These are phyloP conservation scores for Alouatta palliata DNA, from an alignment of 2,113 vertebrate genomes.

Conservation along the genomic window DNA sequence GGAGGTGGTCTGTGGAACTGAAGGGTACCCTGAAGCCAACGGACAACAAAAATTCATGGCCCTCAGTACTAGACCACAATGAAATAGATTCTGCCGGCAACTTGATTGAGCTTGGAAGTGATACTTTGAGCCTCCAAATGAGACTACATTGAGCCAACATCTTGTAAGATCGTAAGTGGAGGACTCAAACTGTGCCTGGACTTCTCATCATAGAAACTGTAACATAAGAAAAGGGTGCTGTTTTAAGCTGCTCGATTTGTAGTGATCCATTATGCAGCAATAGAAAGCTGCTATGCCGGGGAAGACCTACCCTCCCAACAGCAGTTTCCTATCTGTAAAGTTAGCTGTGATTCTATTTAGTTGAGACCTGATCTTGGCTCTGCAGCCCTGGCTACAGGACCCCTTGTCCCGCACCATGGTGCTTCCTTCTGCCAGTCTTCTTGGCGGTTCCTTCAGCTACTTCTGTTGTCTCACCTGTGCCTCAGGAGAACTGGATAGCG, in stretches of 20 bases:
- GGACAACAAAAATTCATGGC: neutral
- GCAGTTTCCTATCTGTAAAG: neutral
- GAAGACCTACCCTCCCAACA: neutral
- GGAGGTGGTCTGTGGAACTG: neutral
- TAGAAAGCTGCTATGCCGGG: neutral
- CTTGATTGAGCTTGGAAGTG: neutral
- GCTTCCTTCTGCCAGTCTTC: neutral
- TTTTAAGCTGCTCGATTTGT: neutral
- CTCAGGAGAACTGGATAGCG: neutral
- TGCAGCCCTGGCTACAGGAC: neutral
- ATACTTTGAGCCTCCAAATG: neutral
- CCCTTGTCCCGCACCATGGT: rapidly evolving
- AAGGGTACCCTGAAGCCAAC: neutral
- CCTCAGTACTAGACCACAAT: neutral
- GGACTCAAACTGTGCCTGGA: neutral
- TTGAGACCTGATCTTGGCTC: neutral
- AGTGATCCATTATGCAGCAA: neutral
- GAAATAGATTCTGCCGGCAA: neutral
- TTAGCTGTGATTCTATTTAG: neutral
- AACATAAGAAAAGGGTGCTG: neutral
- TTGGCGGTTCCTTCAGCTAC: neutral
- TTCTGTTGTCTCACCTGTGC: neutral
- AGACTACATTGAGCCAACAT: neutral
- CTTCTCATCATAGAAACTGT: neutral
- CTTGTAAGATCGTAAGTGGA: neutral